Evolutionary conservation across 2,113 vertebrate species (phyloP).

Genomic region (Okapia johnstoni): DNA sequence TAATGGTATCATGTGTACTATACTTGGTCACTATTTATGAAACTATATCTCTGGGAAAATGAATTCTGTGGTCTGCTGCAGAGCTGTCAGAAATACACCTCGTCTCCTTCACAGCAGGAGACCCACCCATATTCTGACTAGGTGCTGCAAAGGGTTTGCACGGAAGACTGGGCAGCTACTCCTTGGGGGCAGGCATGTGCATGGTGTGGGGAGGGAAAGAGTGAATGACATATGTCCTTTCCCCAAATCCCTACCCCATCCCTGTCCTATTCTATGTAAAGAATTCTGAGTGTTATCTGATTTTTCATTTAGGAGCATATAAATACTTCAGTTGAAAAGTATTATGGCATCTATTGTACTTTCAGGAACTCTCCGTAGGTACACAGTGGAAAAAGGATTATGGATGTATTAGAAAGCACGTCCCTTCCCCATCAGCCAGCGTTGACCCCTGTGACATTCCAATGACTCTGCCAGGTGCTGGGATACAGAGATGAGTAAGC

Average conservation of each 20-base stretch:
- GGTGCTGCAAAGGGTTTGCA: rapidly evolving
- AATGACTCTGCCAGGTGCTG: background rate
- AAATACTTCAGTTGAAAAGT: background rate
- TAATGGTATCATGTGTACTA: background rate
- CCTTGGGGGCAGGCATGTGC: background rate
- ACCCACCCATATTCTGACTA: background rate
- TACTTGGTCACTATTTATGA: background rate
- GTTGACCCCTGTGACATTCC: background rate
- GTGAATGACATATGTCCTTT: background rate
- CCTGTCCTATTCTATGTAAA: background rate
- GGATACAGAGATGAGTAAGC: background rate
- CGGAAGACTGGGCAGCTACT: background rate
- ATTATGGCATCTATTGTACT: background rate
- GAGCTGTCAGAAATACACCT: background rate
- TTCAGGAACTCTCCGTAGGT: background rate
- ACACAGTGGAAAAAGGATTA: background rate
- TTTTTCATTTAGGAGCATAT: background rate
- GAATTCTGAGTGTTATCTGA: background rate
- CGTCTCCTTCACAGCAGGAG: background rate
- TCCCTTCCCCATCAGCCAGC: background rate
- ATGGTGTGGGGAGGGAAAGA: background rate
- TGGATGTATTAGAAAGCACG: background rate
- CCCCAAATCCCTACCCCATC: background rate
- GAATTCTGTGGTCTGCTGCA: background rate
- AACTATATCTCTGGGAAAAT: background rate